phyloP scores from a whole-genome alignment of 2,797 vertebrate genomes.

The Poeciliopsis infans region DNA sequence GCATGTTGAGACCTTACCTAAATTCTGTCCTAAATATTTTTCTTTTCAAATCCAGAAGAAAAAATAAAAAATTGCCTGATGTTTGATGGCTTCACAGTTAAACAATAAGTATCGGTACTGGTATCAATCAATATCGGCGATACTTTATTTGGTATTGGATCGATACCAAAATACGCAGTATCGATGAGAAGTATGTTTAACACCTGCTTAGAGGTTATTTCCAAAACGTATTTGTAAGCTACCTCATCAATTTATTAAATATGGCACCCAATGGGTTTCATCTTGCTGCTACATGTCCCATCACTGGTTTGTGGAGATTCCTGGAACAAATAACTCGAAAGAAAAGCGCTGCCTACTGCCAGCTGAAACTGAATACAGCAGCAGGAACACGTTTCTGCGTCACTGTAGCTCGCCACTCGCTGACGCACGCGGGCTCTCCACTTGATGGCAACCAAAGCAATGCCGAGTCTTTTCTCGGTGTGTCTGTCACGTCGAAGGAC shows the following conservation, averaged over 20 bases:
- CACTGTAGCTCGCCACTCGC: constrained; percentile 23
- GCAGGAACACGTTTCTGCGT: constrained; percentile 18
- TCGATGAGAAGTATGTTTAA: background rate
- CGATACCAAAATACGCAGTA: no score
- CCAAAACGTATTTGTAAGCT: background rate
- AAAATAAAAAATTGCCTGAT: no score
- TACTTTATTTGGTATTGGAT: background rate
- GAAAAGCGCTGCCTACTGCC: constrained; percentile 50
- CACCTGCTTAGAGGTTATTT: background rate
- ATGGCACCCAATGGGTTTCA: constrained; percentile 35
- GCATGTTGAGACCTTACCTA: no score
- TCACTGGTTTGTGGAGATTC: constrained; percentile 38
- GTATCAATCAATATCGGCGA: no score
- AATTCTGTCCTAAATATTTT: no score
- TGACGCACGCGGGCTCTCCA: constrained; percentile 35
- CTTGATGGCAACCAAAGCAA: constrained; percentile 27
- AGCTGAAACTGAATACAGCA: constrained; percentile 27
- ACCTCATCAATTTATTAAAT: background rate
- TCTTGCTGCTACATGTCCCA: constrained; percentile 53
- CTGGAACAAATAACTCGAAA: constrained; percentile 48
- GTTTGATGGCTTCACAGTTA: no score
- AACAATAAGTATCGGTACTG: no score
- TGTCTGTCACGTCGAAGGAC: constrained; percentile 23
- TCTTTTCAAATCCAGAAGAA: no score
- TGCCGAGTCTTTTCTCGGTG: constrained; percentile 2